A percentile compares a stretch with the other conserved stretches of the same genome.
Evolutionary conservation across 2,797 vertebrate genomes (phyloP).

Genomic region (Choloepus didactylus): DNA sequence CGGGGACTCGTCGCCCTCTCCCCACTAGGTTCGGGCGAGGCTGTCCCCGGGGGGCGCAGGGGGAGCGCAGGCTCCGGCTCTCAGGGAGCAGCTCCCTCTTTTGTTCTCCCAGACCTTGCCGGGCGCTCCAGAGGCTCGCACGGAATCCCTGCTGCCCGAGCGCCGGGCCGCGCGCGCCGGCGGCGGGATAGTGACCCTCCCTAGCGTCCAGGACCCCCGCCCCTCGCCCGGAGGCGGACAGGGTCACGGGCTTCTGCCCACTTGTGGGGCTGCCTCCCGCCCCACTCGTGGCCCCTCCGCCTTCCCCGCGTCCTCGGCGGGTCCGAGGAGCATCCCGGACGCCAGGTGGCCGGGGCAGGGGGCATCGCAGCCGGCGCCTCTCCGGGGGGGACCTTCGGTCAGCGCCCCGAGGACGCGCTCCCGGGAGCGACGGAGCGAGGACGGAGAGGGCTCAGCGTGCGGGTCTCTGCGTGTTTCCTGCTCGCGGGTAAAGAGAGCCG

Average conservation of each 20-base stretch:
- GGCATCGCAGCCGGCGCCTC: neutral
- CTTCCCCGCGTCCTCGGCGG: neutral
- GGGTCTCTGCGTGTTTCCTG: neutral
- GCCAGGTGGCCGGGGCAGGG: neutral
- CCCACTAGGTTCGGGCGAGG: neutral
- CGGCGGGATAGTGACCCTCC: neutral
- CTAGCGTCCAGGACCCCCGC: neutral
- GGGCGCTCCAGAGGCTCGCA: neutral
- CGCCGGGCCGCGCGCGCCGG: neutral
- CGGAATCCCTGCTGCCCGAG: neutral
- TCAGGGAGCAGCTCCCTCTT: constrained; percentile 21
- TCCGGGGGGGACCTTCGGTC: neutral
- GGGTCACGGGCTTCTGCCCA: constrained; percentile 56
- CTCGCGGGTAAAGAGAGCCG: neutral
- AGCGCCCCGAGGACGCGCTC: constrained; percentile 20
- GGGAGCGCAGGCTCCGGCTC: neutral
- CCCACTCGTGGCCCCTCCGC: neutral
- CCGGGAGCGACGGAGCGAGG: neutral
- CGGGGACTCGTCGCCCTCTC: neutral
- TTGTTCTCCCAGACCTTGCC: constrained; percentile 14
- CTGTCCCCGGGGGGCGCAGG: neutral
- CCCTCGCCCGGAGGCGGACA: neutral
- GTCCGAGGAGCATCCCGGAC: neutral
- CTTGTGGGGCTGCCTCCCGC: neutral
- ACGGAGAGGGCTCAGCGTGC: neutral